Percentiles rank a stretch among this genome's conserved stretches.
phyloP scores from a whole-genome alignment of 2,888 invertebrate genomes.

The Barypeithes pellucidus region DNA sequence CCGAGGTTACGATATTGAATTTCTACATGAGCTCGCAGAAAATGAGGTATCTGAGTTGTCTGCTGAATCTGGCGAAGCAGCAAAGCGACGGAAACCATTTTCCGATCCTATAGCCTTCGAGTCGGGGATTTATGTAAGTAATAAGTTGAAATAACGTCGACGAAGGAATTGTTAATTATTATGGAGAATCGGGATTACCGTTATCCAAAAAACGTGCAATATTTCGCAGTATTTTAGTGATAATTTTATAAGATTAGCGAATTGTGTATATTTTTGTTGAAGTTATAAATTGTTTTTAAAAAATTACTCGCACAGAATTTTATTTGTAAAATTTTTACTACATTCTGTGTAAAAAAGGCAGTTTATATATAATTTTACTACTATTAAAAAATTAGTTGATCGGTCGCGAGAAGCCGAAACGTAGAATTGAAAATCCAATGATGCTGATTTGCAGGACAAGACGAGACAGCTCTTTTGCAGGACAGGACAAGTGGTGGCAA shows the following conservation, averaged over 20 bases:
- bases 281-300: conserved; percentile 20
- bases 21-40: conserved; percentile 69
- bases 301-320: not conserved
- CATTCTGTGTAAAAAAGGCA: no score
- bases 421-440: no score
- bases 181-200: no score
- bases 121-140: no score
- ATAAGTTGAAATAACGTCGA: no score
- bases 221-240: not conserved
- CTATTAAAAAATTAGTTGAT: no score
- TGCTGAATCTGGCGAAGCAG: conserved; percentile 73
- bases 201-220: conserved; percentile 11
- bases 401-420: no score
- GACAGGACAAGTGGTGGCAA: no score
- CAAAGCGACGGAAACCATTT: conserved; percentile 73
- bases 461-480: no score
- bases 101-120: conserved; percentile 68
- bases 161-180: not conserved
- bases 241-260: conserved; percentile 18
- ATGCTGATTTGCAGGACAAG: no score
- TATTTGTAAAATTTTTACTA: not conserved
- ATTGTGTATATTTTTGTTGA: conserved; percentile 20
- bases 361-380: no score
- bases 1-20: conserved; percentile 61
- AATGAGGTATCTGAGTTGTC: conserved; percentile 73